Evolutionary conservation across 2,797 vertebrate species (phyloP).

Genomic region (Mallotus villosus): DNA sequence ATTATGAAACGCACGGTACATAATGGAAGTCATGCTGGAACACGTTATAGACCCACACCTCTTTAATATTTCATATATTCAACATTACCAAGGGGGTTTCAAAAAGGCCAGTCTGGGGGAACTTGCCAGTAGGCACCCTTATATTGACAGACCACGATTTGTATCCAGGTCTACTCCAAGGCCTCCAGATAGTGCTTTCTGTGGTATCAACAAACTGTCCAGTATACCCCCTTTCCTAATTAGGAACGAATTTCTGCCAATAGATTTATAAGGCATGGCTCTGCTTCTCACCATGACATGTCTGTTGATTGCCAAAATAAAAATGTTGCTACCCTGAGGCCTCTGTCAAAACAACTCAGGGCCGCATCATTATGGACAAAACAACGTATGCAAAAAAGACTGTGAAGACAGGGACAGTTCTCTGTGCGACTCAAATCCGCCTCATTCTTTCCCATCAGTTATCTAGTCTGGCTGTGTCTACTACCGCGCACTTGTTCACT

Average conservation of each 20-base stretch:
- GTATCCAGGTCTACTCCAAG: slow-evolving; percentile 43
- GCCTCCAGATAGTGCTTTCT: slow-evolving; percentile 40
- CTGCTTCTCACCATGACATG: slow-evolving; percentile 10
- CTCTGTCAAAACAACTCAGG: slow-evolving; percentile 8
- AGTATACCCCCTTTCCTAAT: slow-evolving; percentile 43
- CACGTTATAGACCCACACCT: slow-evolving; percentile 59
- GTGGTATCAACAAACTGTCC: slow-evolving; percentile 40
- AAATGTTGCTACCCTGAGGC: slow-evolving; percentile 13
- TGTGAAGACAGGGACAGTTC: background rate
- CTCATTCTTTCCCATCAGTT: background rate
- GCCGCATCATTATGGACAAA: slow-evolving; percentile 12
- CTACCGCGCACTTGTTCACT: too few species aligned
- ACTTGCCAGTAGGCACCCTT: slow-evolving; percentile 41
- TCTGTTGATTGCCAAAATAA: background rate
- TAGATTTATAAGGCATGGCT: slow-evolving; percentile 21
- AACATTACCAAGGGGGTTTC: slow-evolving; percentile 41
- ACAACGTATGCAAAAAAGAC: slow-evolving; percentile 9
- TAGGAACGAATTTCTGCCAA: slow-evolving; percentile 34
- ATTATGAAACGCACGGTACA: slow-evolving; percentile 63
- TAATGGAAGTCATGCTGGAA: slow-evolving; percentile 51
- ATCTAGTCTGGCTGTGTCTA: too few species aligned
- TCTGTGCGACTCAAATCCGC: background rate
- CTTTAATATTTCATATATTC: slow-evolving; percentile 67
- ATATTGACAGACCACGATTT: slow-evolving; percentile 55
- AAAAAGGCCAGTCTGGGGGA: slow-evolving; percentile 40